A percentile compares a stretch with the other conserved stretches of the same genome.
phyloP scores from a whole-genome alignment of 2,797 vertebrate species.

The Ctenosaura bakeri region DNA sequence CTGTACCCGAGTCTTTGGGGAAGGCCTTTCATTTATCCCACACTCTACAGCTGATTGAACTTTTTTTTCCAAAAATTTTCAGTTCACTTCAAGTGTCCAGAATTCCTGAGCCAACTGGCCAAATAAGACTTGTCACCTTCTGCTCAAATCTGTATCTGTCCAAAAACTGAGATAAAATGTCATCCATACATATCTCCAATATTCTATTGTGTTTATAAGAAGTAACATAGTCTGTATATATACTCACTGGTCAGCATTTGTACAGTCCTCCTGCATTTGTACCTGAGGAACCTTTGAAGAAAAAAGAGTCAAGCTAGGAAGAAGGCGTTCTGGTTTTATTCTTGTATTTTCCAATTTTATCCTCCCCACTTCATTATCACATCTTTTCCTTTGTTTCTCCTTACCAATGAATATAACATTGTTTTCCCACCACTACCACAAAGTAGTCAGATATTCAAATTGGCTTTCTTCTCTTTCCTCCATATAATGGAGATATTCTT shows the following conservation, averaged over 20 bases:
- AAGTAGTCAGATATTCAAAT: constrained; percentile 35
- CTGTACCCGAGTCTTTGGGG: not conserved
- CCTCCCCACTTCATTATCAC: not conserved
- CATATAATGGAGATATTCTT: not conserved
- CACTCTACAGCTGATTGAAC: not conserved
- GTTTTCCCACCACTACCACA: not conserved
- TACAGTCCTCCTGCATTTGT: constrained; percentile 79
- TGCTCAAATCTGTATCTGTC: not conserved
- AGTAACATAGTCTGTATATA: not conserved
- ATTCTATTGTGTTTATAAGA: not conserved
- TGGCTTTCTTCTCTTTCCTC: not conserved
- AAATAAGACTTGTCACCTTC: not conserved
- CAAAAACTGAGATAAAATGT: not conserved
- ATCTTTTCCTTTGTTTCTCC: not conserved
- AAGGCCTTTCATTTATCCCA: not conserved
- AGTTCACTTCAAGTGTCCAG: not conserved
- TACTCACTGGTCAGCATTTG: constrained; percentile 80
- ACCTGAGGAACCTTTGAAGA: constrained; percentile 72
- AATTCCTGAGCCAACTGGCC: too few species aligned
- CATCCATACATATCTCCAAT: not conserved
- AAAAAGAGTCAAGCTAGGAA: constrained; percentile 33
- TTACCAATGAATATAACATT: not conserved
- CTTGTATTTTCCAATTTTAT: not conserved
- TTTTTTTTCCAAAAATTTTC: not conserved
- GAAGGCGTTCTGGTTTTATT: not conserved